These are phyloP conservation scores for Urocynchramus pylzowi DNA, from an alignment of 2,113 vertebrate genomes.

Conservation along the genomic window DNA sequence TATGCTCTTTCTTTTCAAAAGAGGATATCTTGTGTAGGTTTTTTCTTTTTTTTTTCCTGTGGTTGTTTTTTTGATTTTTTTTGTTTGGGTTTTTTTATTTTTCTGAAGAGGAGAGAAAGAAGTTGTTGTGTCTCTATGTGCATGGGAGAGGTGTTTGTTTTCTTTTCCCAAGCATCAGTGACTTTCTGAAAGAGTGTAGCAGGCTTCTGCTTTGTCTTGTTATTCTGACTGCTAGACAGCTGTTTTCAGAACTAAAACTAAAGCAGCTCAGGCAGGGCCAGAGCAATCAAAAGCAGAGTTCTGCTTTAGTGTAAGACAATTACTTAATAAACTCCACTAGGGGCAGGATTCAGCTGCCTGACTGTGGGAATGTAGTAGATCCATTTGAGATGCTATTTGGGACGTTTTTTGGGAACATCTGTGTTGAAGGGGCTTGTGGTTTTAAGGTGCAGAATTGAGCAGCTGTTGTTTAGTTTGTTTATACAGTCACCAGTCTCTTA, in stretches of 20 bases:
- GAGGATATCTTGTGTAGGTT: not conserved
- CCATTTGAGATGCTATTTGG: not conserved
- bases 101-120: not conserved
- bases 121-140: not conserved
- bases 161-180: not conserved
- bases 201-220: not conserved
- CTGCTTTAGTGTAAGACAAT: not conserved
- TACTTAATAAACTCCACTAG: not conserved
- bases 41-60: not conserved
- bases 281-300: not conserved
- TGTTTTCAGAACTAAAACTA: not conserved
- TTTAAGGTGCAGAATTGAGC: not conserved
- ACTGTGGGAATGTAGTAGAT: not conserved
- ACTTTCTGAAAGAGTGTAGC: not conserved
- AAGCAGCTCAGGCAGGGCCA: not conserved
- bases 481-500: rapidly evolving
- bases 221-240: not conserved
- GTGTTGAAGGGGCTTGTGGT: not conserved
- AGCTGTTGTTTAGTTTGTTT: not conserved
- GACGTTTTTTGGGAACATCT: not conserved
- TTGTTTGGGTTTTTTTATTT: not conserved
- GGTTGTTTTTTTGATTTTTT: not conserved
- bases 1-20: not conserved
- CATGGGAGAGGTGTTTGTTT: not conserved
- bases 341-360: not conserved